Evolutionary conservation across 1,140 invertebrate genomes (phyloP), one percentile per base, ranked within the genome.

Genomic region (Drosophila tsacasi): DNA sequence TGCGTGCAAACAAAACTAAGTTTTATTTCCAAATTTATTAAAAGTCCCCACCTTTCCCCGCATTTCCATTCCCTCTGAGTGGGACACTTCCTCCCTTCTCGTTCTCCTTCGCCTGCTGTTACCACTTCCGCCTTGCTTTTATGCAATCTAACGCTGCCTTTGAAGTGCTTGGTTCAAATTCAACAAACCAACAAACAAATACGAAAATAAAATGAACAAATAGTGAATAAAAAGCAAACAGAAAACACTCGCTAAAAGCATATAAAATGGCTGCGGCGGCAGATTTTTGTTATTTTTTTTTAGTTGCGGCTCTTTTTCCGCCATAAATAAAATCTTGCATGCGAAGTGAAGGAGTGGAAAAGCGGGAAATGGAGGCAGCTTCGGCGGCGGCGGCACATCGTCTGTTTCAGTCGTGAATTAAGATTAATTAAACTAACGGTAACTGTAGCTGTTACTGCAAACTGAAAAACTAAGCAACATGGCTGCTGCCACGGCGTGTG

Each of bases 401-500:
- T 89, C 83, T 87, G 83, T 78, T 87, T 67, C 74, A 64, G 83
- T 87, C 83, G 84, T 87, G 83, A 89, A 87, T 87, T 87, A 87
- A 87, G 83, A 87, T 87, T 87, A 87, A 87, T 87, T 87, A 87
- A 87, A 89, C 81, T 78, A 84, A 89, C 84, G 72, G 83, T 89
- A 87, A 85, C 79, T 59, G 79, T 27, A 76, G 61, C 74, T 74
- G 54, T 55, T 76, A 77, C 83, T 87, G 81, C 68, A 87, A 87
- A 89, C 76, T 75, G 80, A 86, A 77, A 87, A 87, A 89, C 76
- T 82, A 85, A 85, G 76, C 69, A 79, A 86, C 39, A 47, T 50
- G 71, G 32, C 32, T 30, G 50, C 46, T 76, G 79, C 71, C 83
- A 55, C 15, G 21, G 6, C 32, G 72, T 54, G 75, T 85, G 82